Evolutionary conservation across 1,140 invertebrate species (phyloP), one percentile per base, ranked within the genome.

Genomic region (Augochlora pura): DNA sequence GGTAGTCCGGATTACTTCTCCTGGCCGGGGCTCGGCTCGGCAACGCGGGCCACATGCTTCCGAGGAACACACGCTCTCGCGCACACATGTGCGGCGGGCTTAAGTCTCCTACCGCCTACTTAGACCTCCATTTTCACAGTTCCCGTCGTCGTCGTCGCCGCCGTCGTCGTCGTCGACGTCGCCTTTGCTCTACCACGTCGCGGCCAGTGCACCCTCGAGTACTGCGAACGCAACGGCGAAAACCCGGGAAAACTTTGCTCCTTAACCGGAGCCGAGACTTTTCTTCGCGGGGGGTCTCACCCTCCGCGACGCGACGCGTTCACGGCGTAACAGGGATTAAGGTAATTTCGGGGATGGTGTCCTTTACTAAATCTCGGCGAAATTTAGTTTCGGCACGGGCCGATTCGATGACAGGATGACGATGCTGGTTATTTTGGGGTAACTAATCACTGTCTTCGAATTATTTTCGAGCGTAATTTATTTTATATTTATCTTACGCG

Each of bases 101-200:
- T 79, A 83, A 84, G 76, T 66, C 57, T 46, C 73, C 66, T 42
- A 4, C 39, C 27, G 32, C 39, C 70, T 74, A 73, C 77, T 79
- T 79, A 74, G 70, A 79, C 71, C 71, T 64, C 74, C 81, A 62
- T 82, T 83, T 84, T 57, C 32, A 72, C 68, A 84, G 64, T 77
- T 85, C 72, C 66, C 57, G 72, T 76, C 71, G 60, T 57, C 73
- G 63, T 57, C 69, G 76, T 85, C 77, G 27, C 57, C 67, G 1
- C 57, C 67, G 1, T 32, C 32, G 32, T 32, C 32, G 32, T 32
- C 32, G 32, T 32, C 32, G 32, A 1, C 71, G 54, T 62, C 73
- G 72, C 63, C 70, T 81, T 85, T 81, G 27, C 63, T 68, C 23
- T 49, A 52, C 49, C 7, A 52, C 23, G 39, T 59, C 49, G 3